Conservation (phyloP, 2,113 vertebrate species). For the Etheostoma cragini region DNA sequence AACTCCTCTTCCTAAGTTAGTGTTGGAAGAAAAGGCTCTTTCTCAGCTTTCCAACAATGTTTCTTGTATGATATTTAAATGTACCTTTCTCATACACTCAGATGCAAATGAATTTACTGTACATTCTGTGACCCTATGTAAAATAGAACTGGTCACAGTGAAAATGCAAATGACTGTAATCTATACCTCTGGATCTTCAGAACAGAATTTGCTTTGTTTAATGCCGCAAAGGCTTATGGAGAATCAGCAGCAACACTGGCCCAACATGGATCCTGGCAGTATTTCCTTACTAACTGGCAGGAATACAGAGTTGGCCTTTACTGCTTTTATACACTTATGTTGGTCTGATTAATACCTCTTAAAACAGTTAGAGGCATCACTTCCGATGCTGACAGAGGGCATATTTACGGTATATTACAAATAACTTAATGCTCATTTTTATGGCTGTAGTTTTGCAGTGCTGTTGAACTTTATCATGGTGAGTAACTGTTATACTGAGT, state of each 20-base stretch:
- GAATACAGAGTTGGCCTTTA: neutral
- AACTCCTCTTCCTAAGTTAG: conserved; percentile 10
- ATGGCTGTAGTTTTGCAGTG: neutral
- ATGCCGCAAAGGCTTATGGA: neutral
- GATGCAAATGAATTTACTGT: conserved; percentile 35
- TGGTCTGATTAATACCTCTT: neutral
- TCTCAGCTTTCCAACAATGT: conserved; percentile 36
- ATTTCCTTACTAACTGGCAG: neutral
- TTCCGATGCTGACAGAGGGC: neutral
- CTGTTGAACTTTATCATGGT: neutral
- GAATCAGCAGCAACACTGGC: neutral
- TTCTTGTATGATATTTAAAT: conserved; percentile 38
- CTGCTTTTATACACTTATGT: neutral
- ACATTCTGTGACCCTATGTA: conserved; percentile 11
- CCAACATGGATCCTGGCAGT: neutral
- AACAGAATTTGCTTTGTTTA: conserved; percentile 37
- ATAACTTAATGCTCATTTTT: neutral
- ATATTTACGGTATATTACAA: neutral
- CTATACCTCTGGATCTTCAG: conserved; percentile 15
- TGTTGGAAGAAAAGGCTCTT: neutral
- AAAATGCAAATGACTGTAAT: conserved; percentile 34
- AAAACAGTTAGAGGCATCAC: neutral
- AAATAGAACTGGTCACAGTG: conserved; percentile 22
- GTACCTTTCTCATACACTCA: conserved; percentile 13
- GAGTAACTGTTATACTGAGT: neutral